Conservation (phyloP, 2,888 invertebrate species). For the Onchidella celtica region DNA sequence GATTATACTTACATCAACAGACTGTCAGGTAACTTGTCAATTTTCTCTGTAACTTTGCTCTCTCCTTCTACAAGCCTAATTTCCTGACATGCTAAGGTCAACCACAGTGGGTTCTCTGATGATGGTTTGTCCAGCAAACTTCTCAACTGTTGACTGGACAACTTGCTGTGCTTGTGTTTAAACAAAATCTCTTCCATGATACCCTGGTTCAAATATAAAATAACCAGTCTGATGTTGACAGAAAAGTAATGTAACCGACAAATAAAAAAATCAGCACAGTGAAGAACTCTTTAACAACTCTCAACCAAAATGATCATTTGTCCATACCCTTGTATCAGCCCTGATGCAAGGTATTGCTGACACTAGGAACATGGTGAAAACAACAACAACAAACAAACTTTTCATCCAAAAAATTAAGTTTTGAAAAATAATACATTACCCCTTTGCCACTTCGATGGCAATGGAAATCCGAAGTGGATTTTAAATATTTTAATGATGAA, state of each 20-base stretch:
- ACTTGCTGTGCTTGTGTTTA: constrained; percentile 63
- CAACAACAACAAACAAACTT: no score
- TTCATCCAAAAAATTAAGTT: no score
- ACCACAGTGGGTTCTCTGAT: constrained; percentile 79
- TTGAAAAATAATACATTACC: no score
- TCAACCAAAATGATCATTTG: no score
- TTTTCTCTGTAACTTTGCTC: constrained; percentile 70
- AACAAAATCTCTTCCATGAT: constrained; percentile 72
- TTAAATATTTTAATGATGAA: no score
- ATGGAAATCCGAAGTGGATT: no score
- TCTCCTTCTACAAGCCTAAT: constrained; percentile 70
- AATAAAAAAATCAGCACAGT: background rate
- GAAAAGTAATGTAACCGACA: background rate
- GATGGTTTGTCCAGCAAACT: constrained; percentile 71
- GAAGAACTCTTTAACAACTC: no score
- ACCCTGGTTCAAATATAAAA: constrained; percentile 59
- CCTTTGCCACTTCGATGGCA: no score
- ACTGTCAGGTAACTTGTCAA: constrained; percentile 74
- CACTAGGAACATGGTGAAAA: no score
- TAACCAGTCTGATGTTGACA: background rate
- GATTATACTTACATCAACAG: constrained; percentile 72
- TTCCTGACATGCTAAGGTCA: constrained; percentile 79
- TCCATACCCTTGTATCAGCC: no score
- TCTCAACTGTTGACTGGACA: constrained; percentile 71
- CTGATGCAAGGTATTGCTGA: no score